These are phyloP conservation scores for Lasiurus cinereus DNA, from an alignment of 2,113 vertebrate species.

Conservation along the genomic window DNA sequence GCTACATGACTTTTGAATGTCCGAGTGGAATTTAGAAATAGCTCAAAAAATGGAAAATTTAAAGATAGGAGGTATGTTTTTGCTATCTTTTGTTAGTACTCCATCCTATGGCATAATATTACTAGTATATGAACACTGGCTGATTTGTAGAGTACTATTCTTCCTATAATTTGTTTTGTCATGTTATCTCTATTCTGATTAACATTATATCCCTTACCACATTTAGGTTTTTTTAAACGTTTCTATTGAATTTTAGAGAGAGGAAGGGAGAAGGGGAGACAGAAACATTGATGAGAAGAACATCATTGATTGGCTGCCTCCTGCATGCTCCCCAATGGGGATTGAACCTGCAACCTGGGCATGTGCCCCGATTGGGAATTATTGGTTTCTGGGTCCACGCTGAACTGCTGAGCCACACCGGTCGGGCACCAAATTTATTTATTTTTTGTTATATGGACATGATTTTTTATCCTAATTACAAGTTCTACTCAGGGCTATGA, in stretches of 20 bases:
- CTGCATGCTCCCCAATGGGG: no score
- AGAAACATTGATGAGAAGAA: no score
- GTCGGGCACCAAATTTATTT: no score
- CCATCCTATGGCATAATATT: neutral
- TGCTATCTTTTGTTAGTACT: neutral
- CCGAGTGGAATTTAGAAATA: neutral
- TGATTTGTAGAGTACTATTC: slow-evolving; percentile 13
- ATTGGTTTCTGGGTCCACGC: no score
- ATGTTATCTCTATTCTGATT: slow-evolving; percentile 14
- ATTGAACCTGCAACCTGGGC: no score
- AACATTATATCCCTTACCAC: neutral
- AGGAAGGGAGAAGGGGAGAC: no score
- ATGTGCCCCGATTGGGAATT: no score
- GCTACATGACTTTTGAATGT: neutral
- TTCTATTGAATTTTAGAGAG: no score
- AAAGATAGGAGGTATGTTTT: neutral
- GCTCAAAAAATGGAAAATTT: neutral
- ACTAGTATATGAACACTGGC: neutral
- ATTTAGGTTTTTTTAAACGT: neutral
- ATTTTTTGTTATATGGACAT: neutral
- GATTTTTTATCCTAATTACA: neutral
- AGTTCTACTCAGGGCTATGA: slow-evolving; percentile 32
- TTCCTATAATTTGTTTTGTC: neutral
- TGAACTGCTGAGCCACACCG: no score
- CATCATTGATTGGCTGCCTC: no score